Percentiles rank a stretch among this genome's conserved stretches.
Conservation (phyloP, 1,140 invertebrate species). For the Pantala flavescens region DNA sequence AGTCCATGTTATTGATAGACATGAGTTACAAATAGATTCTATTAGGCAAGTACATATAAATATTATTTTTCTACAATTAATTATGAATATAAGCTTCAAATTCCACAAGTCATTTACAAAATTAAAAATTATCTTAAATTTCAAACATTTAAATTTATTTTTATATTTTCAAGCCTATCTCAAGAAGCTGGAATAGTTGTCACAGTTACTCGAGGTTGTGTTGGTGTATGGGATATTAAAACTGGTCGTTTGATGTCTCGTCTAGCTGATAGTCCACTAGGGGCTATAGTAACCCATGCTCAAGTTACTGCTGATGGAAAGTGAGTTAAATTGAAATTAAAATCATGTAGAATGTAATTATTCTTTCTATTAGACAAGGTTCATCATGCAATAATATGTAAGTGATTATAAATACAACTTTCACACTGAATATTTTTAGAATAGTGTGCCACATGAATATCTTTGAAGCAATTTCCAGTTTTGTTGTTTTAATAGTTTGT, state of each 20-base stretch:
- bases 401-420: no score
- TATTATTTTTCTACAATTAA: no score
- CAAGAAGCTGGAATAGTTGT: slow-evolving; percentile 64
- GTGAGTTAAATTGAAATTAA: slow-evolving; percentile 32
- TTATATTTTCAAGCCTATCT: slow-evolving; percentile 53
- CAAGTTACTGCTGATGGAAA: slow-evolving; percentile 74
- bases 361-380: slow-evolving; percentile 13
- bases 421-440: no score
- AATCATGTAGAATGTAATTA: slow-evolving; percentile 8
- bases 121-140: no score
- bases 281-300: slow-evolving; percentile 90
- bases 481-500: no score
- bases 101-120: no score
- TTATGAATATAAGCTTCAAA: no score
- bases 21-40: slow-evolving; percentile 90
- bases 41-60: slow-evolving; percentile 60
- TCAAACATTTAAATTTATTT: no score
- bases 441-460: no score
- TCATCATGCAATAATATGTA: no score
- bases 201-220: slow-evolving; percentile 82
- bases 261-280: slow-evolving; percentile 81
- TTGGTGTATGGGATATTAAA: slow-evolving; percentile 90
- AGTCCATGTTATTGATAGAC: slow-evolving; percentile 89
- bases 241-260: slow-evolving; percentile 72
- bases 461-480: no score